A percentile compares a stretch with the other conserved stretches of the same genome.
phyloP scores from a whole-genome alignment of 1,140 invertebrate genomes.

The Epicauta chinensis region DNA sequence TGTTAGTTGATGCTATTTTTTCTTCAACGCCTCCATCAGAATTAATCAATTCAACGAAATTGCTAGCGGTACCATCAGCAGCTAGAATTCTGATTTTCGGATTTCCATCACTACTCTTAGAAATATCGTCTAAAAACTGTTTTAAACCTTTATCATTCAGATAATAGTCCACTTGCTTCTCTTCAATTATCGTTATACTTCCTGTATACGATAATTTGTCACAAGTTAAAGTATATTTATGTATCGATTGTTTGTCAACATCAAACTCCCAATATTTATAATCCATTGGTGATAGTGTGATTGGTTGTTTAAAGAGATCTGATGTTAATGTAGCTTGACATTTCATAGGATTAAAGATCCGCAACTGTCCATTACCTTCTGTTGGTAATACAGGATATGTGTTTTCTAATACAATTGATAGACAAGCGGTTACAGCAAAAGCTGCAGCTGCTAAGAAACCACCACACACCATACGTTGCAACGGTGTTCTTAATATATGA shows the following conservation, averaged over 20 bases:
- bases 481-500: constrained; percentile 55
- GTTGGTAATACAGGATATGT: constrained; percentile 61
- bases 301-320: neutral
- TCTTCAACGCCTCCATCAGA: no score
- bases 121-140: no score
- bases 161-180: no score
- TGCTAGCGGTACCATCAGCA: no score
- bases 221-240: neutral
- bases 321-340: constrained; percentile 1
- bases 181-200: neutral
- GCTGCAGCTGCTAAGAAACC: constrained; percentile 76
- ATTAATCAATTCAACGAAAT: no score
- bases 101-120: no score
- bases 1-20: no score
- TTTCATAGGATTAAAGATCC: constrained; percentile 57
- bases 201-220: neutral
- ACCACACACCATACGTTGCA: constrained; percentile 74
- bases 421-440: constrained; percentile 75
- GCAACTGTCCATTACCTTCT: constrained; percentile 54
- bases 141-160: no score
- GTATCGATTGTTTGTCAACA: neutral
- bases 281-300: neutral
- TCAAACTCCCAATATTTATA: no score
- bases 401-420: constrained; percentile 44
- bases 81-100: no score